phyloP scores from a whole-genome alignment of 2,797 vertebrate species.

The Okamejei kenojei region DNA sequence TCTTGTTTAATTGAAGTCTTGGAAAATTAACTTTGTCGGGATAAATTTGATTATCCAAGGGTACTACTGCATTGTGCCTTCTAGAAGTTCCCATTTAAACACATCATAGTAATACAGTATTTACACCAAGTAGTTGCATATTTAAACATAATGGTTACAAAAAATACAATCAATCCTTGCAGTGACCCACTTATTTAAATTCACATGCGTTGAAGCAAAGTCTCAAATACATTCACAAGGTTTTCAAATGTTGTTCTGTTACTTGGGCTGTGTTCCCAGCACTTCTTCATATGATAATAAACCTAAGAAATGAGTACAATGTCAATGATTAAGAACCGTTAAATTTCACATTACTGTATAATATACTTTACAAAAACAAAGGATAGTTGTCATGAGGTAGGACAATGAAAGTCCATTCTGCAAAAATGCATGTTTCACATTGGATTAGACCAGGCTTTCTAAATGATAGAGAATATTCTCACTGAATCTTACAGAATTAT shows the following conservation, averaged over 20 bases:
- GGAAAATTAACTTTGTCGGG: background rate
- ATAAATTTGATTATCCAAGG: background rate
- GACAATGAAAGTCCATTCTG: too few species aligned
- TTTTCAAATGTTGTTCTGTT: conserved; percentile 75
- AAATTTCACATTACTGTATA: background rate
- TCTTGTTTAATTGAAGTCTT: background rate
- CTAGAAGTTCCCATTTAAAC: background rate
- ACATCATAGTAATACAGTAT: background rate
- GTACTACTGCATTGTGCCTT: background rate
- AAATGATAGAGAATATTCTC: too few species aligned
- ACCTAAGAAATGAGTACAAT: conserved; percentile 57
- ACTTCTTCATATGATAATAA: conserved; percentile 83
- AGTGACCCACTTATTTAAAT: background rate
- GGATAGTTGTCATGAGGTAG: too few species aligned
- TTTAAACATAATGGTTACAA: too few species aligned
- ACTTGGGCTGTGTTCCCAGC: conserved; percentile 76
- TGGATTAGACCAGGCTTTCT: too few species aligned
- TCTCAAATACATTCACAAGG: conserved; percentile 77
- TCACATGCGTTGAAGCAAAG: conserved; percentile 47
- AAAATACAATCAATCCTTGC: too few species aligned
- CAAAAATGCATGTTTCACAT: too few species aligned
- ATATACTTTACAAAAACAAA: background rate
- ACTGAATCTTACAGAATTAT: too few species aligned
- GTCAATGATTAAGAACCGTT: background rate
- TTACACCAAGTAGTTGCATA: too few species aligned